Conservation (phyloP, 2,888 invertebrate genomes). For the Erebia epiphron region DNA sequence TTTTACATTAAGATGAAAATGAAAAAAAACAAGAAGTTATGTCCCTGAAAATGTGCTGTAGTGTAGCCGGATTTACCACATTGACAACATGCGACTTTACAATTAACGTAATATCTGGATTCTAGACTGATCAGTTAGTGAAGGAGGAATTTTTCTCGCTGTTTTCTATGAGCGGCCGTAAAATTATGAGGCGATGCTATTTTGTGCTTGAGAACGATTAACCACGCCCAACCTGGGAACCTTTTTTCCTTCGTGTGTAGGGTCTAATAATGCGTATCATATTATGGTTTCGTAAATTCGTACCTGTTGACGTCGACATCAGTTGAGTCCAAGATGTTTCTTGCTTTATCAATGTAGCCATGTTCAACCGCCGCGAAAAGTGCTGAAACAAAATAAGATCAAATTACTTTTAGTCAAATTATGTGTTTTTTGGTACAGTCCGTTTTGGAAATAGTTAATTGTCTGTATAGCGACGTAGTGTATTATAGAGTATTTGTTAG, state of each 20-base stretch:
- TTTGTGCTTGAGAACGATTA: too few relatives aligned
- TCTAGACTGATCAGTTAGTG: too few relatives aligned
- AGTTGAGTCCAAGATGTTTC: constrained; percentile 94
- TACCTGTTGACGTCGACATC: constrained; percentile 98
- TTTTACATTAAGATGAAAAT: neutral
- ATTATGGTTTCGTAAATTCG: neutral
- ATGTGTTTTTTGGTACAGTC: neutral
- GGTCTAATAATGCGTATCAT: too few relatives aligned
- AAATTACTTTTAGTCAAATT: constrained; percentile 20
- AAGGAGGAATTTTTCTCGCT: too few relatives aligned
- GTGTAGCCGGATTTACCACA: neutral
- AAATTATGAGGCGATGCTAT: too few relatives aligned
- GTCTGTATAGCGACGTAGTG: neutral
- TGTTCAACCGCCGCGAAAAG: constrained; percentile 98
- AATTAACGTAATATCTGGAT: too few relatives aligned
- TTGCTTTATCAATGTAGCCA: constrained; percentile 95
- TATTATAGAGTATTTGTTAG: constrained; percentile 31
- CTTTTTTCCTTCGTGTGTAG: too few relatives aligned
- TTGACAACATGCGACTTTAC: neutral
- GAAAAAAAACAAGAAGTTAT: neutral
- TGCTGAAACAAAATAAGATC: constrained; percentile 83
- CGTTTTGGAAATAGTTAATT: neutral
- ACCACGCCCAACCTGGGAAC: too few relatives aligned
- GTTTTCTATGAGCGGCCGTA: too few relatives aligned
- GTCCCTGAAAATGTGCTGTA: neutral